These are phyloP conservation scores for Rhinichthys klamathensis DNA, from an alignment of 2,113 vertebrate genomes.

Conservation along the genomic window DNA sequence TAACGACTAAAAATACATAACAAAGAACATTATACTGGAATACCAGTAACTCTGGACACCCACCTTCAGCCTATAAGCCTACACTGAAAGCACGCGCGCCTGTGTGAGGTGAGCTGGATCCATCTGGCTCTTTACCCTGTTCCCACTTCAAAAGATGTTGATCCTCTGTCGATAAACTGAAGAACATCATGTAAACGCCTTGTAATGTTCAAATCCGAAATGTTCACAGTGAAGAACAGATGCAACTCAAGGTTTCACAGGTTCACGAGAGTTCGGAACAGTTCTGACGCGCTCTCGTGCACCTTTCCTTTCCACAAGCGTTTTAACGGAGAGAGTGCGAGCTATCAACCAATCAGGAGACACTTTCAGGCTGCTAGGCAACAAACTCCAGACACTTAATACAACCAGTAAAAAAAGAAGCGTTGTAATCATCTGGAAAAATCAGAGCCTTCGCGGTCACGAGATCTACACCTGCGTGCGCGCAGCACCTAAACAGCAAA, in stretches of 20 bases:
- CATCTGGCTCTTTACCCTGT: slow-evolving; percentile 20
- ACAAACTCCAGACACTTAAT: slow-evolving; percentile 53
- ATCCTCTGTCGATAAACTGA: slow-evolving; percentile 4
- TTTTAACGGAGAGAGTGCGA: slow-evolving; percentile 41
- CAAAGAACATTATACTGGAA: background rate
- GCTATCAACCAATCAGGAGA: slow-evolving; percentile 44
- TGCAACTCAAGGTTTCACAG: background rate
- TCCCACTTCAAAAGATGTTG: slow-evolving; percentile 8
- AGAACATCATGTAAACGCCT: background rate
- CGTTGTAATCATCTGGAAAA: slow-evolving; percentile 6
- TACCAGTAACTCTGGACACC: slow-evolving; percentile 21
- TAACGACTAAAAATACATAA: background rate
- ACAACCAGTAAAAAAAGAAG: slow-evolving; percentile 13
- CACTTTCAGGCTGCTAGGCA: slow-evolving; percentile 60
- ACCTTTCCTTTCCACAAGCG: slow-evolving; percentile 23
- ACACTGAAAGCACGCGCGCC: slow-evolving; percentile 3
- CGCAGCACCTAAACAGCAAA: slow-evolving; percentile 2
- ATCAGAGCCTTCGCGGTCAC: background rate
- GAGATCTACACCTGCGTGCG: slow-evolving; percentile 12
- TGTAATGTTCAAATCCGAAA: background rate
- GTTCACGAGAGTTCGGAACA: slow-evolving; percentile 16
- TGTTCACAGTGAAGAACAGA: background rate
- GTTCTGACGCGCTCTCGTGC: slow-evolving; percentile 25
- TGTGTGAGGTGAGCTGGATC: slow-evolving; percentile 24
- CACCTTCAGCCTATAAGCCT: slow-evolving; percentile 32